phyloP scores from a whole-genome alignment of 2,113 vertebrate species.

The Atractosteus spatula region DNA sequence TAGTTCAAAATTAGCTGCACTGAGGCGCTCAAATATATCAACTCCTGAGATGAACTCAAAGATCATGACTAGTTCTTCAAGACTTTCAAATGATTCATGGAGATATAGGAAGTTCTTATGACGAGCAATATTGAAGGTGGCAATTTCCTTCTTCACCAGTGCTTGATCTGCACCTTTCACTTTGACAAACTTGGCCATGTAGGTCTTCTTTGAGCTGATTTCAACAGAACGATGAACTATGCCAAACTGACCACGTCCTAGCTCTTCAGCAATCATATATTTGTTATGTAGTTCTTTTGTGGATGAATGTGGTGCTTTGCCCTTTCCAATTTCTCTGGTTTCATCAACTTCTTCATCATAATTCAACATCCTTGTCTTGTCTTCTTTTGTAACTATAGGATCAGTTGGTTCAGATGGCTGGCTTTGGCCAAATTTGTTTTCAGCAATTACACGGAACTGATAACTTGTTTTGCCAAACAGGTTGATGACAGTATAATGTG shows the following conservation, averaged over 20 bases:
- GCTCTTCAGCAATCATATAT: conserved; percentile 94
- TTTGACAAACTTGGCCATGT: conserved; percentile 95
- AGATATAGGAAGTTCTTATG: conserved; percentile 86
- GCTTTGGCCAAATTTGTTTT: conserved; percentile 97
- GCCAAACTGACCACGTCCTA: conserved; percentile 90
- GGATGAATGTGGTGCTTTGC: conserved; percentile 80
- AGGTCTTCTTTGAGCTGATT: conserved; percentile 87
- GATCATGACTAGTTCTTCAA: conserved; percentile 94
- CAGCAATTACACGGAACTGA: conserved; percentile 93
- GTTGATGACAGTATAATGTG: conserved; percentile 85
- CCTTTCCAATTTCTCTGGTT: conserved; percentile 63
- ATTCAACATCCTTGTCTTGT: conserved; percentile 88
- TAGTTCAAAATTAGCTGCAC: conserved; percentile 83
- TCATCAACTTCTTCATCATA: conserved; percentile 96
- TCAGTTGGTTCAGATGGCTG: conserved; percentile 88
- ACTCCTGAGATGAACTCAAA: conserved; percentile 93
- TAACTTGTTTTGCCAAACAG: conserved; percentile 96
- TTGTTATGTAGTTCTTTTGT: conserved; percentile 87
- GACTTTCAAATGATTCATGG: conserved; percentile 91
- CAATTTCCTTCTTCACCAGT: conserved; percentile 94
- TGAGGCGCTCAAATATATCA: conserved; percentile 92
- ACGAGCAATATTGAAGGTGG: conserved; percentile 82
- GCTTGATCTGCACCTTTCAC: conserved; percentile 94
- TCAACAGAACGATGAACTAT: conserved; percentile 91
- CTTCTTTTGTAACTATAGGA: conserved; percentile 92